These are phyloP conservation scores for Craterocephalus amniculus DNA, from an alignment of 2,797 vertebrate species.

Conservation along the genomic window DNA sequence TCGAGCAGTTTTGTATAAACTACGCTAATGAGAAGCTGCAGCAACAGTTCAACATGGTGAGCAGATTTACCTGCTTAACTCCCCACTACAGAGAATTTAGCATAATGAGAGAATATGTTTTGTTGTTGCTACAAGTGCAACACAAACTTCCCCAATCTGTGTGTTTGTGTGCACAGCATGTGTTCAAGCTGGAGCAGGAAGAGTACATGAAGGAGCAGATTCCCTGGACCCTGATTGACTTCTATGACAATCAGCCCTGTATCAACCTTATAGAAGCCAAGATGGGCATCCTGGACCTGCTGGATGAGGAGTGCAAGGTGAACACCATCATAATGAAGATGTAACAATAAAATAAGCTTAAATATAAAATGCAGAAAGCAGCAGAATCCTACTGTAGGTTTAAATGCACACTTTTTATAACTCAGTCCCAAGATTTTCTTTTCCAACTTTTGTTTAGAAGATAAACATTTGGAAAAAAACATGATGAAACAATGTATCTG, in stretches of 20 bases:
- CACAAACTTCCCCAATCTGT: slow-evolving; percentile 2
- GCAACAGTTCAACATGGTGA: slow-evolving; percentile 99
- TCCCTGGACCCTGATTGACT: slow-evolving; percentile 99
- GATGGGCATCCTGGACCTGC: slow-evolving; percentile 94
- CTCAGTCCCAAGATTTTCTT: background rate
- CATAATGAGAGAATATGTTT: background rate
- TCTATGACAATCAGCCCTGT: slow-evolving; percentile 99
- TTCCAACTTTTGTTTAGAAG: background rate
- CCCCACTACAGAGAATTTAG: background rate
- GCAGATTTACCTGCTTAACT: slow-evolving; percentile 35
- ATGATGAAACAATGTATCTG: background rate
- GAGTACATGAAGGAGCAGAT: slow-evolving; percentile 99
- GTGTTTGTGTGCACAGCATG: slow-evolving; percentile 84
- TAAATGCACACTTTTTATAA: background rate
- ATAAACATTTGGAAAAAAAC: too few relatives aligned
- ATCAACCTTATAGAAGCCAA: slow-evolving; percentile 99
- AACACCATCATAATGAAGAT: background rate
- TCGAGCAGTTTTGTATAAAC: slow-evolving; percentile 99
- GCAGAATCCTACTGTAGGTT: background rate
- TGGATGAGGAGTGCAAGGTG: slow-evolving; percentile 98
- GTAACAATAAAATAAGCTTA: background rate
- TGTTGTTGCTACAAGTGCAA: background rate
- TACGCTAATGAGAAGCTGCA: slow-evolving; percentile 99
- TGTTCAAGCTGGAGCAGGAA: slow-evolving; percentile 98
- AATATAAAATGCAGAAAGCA: background rate